phyloP scores from a whole-genome alignment of 1,140 invertebrate species.

The Drosophila setifemur region DNA sequence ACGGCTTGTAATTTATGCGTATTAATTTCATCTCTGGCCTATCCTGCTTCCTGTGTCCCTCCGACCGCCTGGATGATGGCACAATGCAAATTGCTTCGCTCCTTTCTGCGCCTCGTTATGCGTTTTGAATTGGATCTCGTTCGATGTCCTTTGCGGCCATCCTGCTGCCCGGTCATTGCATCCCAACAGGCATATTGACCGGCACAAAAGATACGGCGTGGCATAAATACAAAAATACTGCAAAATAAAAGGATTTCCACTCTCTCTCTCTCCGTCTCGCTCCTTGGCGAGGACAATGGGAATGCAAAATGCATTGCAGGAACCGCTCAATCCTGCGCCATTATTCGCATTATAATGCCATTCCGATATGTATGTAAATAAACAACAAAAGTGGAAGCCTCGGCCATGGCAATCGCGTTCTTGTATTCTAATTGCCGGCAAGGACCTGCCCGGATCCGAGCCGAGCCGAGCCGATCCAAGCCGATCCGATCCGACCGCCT shows the following conservation, averaged over 20 bases:
- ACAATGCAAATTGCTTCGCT: constrained; percentile 52
- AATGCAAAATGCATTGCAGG: constrained; percentile 62
- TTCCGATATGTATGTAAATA: constrained; percentile 73
- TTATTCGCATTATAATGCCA: constrained; percentile 66
- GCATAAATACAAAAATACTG: constrained; percentile 19
- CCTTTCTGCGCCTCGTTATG: constrained; percentile 41
- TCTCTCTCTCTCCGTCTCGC: background rate
- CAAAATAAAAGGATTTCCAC: constrained; percentile 17
- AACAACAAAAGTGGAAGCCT: constrained; percentile 36
- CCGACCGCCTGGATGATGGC: constrained; percentile 2
- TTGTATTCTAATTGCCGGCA: constrained; percentile 69
- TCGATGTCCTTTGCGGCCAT: constrained; percentile 20
- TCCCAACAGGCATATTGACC: constrained; percentile 38
- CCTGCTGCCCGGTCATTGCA: constrained; percentile 39
- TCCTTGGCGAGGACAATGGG: constrained; percentile 41
- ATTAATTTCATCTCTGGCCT: constrained; percentile 74
- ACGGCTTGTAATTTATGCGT: constrained; percentile 73
- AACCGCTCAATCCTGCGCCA: constrained; percentile 37
- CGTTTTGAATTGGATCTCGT: constrained; percentile 20
- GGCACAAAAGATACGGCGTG: constrained; percentile 63
- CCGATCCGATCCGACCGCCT: constrained; percentile 16
- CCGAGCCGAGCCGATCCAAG: background rate
- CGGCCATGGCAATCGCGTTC: constrained; percentile 10
- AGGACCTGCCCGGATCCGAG: constrained; percentile 62
- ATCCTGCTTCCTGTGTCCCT: constrained; percentile 68